Base-by-base conservation (phyloP, 2,888 invertebrate species). In the Drosophila ezoana region DNA sequence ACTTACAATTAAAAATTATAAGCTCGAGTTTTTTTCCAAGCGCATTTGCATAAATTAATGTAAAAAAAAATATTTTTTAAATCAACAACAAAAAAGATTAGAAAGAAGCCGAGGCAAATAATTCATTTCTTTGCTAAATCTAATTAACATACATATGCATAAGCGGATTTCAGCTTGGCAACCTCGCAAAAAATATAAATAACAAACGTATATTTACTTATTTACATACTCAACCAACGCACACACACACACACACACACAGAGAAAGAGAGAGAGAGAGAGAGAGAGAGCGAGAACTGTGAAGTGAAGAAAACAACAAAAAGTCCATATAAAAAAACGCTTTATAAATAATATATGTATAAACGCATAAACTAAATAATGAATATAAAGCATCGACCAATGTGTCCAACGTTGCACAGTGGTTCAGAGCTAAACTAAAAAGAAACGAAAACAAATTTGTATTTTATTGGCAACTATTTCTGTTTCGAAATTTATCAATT, bases 61-160 rank as follows among this genome's bases (percentile, higher is more conserved):
- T 41, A 67, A 32, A 41, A 23, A 47, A 64, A 59, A 51, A 52
- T n/a, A 18, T 16, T 57, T 56, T 45, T 51, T 44, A 56, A 64
- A 35, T 45, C 47, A 70, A 47, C 14, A 64, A 63, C 9, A 53
- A 60, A 60, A 51, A 63, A 66, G 49, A 62, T 61, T 56, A 72
- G 63, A 47, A 65, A 53, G 57, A 67, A 60, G 63, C 62, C 51
- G 72, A 43, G 47, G 47, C 40, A 45, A 64, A 68, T 67, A 61
- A 60, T 52, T 74, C 58, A 51, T 54, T 79, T 84, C 48, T 65
- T 54, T 82, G 79, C 66, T 71, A 86, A 89, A 87, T 81, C 79
- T 79, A 83, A 89, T 85, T 89, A 87, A 76, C 87, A 87, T 89
- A 78, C 78, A 66, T 67, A 66, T 58, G 54, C 44, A 63, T 68